Evolutionary conservation across 1,140 invertebrate species (phyloP).

Genomic region (Sitobion miscanthi): DNA sequence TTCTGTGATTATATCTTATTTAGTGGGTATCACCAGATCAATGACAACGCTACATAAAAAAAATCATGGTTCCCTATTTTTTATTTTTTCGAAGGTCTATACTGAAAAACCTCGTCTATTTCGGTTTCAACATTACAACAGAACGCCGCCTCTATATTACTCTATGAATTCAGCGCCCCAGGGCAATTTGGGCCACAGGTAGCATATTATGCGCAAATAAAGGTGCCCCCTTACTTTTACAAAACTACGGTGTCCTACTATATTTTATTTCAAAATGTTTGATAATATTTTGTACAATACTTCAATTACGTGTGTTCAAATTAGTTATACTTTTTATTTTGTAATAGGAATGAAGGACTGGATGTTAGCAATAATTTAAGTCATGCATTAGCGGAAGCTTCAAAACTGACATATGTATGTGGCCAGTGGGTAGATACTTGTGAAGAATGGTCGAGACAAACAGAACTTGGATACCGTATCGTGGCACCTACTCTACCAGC

Average conservation of each 20-base stretch:
- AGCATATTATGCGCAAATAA: no score
- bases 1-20: no score
- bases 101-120: no score
- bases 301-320: not conserved
- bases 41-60: no score
- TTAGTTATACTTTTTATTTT: not conserved
- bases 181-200: no score
- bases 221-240: no score
- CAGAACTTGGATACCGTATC: constrained; percentile 74
- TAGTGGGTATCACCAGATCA: no score
- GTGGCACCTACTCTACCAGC: constrained; percentile 77
- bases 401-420: constrained; percentile 74
- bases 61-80: no score
- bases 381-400: constrained; percentile 76
- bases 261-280: not conserved
- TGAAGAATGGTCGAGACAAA: constrained; percentile 66
- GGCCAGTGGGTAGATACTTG: constrained; percentile 76
- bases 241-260: not conserved
- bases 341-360: constrained; percentile 65
- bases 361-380: constrained; percentile 70
- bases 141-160: no score
- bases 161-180: no score
- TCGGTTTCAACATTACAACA: no score
- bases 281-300: not conserved
- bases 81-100: no score